Base-by-base conservation (phyloP, 2,113 vertebrate genomes). In the Poeciliopsis prolifica region DNA sequence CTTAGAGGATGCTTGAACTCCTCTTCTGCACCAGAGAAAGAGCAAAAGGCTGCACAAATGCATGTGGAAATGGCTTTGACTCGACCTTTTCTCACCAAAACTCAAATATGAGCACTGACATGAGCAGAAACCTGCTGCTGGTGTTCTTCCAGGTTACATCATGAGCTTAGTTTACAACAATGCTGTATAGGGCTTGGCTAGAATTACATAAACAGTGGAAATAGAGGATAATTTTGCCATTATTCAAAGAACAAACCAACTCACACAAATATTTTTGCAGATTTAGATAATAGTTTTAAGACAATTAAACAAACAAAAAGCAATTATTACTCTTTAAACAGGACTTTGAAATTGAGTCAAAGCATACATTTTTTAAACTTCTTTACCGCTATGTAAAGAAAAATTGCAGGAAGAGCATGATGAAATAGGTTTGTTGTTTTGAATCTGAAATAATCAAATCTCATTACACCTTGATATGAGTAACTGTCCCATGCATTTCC, bases 1-100 rank as follows among this genome's bases (percentile, higher is more conserved):
- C 77, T 86, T 28, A 60, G 29, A 79, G 48, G 68, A 61, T 73
- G 28, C 86, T 68, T 64, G 48, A 65, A 61, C 69, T 81, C 79
- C 14, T 58, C 26, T 48, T 75, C 33, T 73, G 75, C 82, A 78
- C 69, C 66, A 80, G 29, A 74, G 75, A 84, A 22, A 81, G 40
- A 54, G 54, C 61, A 72, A 72, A 22, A 61, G 29, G 65, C 22
- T 22, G 17, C 8, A 58, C 8, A 24, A 24, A 58, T 9, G 22
- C 51, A 58, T n/a, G 51, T n/a, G 51, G 22, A 9, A 58, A 58
- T 58, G 24, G 51, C 51, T 58, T 17, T 24, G 51, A 58, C 58
- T 82, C 61, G 58, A 40, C 61, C 24, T 74, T 69, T 66, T 1
- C 65, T 30, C 29, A 11, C 19, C 9, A 13, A 1, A 70, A 51